Evolutionary conservation across 2,888 invertebrate species (phyloP).

Genomic region (Cantharis rustica): DNA sequence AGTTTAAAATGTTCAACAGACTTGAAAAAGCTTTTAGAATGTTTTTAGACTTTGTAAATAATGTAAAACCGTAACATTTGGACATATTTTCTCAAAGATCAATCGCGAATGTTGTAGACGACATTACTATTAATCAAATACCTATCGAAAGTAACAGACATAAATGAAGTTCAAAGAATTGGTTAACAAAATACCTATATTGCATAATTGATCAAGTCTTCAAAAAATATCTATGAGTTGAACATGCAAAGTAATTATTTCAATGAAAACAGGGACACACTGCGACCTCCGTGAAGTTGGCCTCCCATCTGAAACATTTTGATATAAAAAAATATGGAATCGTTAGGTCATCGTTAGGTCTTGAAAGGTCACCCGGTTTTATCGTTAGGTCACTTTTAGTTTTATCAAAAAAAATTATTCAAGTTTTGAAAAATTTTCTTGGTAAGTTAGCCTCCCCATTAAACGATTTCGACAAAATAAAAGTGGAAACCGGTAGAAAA

Average conservation of each 20-base stretch:
- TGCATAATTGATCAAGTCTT: background rate
- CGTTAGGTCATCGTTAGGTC: too few species aligned
- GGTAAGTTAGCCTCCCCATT: too few species aligned
- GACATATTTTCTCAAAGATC: background rate
- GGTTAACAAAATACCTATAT: background rate
- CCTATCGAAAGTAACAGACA: background rate
- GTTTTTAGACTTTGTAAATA: background rate
- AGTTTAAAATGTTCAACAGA: background rate
- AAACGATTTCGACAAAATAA: too few species aligned
- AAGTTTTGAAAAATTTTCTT: too few species aligned
- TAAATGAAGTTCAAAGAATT: background rate
- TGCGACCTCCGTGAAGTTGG: too few species aligned
- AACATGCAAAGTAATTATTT: background rate
- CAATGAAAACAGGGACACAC: background rate
- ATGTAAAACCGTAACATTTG: background rate
- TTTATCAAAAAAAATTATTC: too few species aligned
- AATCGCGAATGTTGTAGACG: background rate
- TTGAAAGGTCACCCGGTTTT: too few species aligned
- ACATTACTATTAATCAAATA: background rate
- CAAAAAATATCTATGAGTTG: background rate
- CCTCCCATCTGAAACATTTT: too few species aligned
- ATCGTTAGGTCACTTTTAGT: too few species aligned
- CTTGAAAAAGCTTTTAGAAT: background rate
- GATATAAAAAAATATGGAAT: too few species aligned
- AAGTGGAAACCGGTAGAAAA: too few species aligned